phyloP scores from a whole-genome alignment of 2,888 invertebrate genomes.

The Arctia plantaginis region DNA sequence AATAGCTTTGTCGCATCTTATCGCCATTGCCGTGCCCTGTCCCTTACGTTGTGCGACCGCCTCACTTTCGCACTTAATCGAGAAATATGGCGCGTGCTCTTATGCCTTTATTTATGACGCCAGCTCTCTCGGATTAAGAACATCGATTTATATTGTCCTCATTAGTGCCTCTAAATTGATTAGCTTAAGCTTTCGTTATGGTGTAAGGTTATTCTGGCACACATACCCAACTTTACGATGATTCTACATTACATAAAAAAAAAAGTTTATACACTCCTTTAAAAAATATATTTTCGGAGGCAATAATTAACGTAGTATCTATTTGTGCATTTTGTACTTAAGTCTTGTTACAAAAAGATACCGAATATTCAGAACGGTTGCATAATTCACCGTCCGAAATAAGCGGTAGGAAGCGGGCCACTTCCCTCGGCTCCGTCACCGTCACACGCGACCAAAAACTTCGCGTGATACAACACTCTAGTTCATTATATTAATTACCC shows the following conservation, averaged over 20 bases:
- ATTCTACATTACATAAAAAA: background rate
- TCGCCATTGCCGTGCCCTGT: slow-evolving; percentile 39
- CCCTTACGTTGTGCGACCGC: slow-evolving; percentile 62
- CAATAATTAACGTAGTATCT: slow-evolving; percentile 11
- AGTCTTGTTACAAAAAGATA: slow-evolving; percentile 56
- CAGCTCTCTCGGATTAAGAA: slow-evolving; percentile 78
- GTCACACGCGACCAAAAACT: slow-evolving; percentile 75
- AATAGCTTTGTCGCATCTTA: slow-evolving; percentile 28
- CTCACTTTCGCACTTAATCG: slow-evolving; percentile 85
- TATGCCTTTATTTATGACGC: slow-evolving; percentile 83
- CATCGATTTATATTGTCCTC: slow-evolving; percentile 82
- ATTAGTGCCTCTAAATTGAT: slow-evolving; percentile 82
- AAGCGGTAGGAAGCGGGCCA: slow-evolving; percentile 60
- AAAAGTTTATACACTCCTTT: background rate
- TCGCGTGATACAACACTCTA: slow-evolving; percentile 74
- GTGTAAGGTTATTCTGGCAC: slow-evolving; percentile 42
- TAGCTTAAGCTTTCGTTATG: slow-evolving; percentile 67
- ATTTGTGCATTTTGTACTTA: slow-evolving; percentile 13
- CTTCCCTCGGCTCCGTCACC: slow-evolving; percentile 55
- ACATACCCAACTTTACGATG: slow-evolving; percentile 21
- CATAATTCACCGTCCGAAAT: slow-evolving; percentile 73
- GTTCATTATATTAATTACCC: slow-evolving; percentile 86
- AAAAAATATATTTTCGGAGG: background rate
- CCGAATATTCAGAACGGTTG: slow-evolving; percentile 54
- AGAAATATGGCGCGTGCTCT: slow-evolving; percentile 85